Base-by-base conservation (phyloP, 1,140 invertebrate species). In the Drusus annulatus region DNA sequence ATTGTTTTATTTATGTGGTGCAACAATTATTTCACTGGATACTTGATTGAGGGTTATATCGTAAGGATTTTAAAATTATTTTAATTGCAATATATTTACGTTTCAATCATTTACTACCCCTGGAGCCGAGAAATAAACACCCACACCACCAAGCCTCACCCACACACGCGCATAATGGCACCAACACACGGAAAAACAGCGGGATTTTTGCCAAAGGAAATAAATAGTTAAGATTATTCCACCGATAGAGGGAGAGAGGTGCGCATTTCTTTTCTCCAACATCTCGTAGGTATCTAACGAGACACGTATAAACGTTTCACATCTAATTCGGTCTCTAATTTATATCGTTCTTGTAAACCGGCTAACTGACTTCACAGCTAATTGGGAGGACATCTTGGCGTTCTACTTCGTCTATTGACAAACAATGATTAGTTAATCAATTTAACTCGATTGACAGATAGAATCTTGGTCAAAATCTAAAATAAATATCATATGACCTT, bases 181-280 rank as follows among this genome's bases (percentile, higher is more conserved):
- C 69, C 23, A 74, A 74, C n/a, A 74, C 69, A 54, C 0, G 16
- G 5, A 23, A 23, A 54, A 52, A n/a, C 7, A 0, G 50, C 25
- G 69, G 69, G 69, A 74, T 54, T 54, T 74, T 74, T 56, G 69
- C 69, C 69, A 74, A 50, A 17, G 15, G 65, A 69, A 69, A 69
- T 69, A 69, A 69, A 36, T 69, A 69, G 65, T 69, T 45, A 45
- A 69, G 65, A 69, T 69, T 69, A 19, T 69, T 36, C 65, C 65
- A 19, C 36, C 5, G 65, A 69, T 69, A 19, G 31, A 19, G n/a
- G n/a, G 23, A 28, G 23, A 28, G 13, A 63, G 19, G 13, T 45
- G 36, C 36, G 36, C 36, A 45, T 21, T 21, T 21, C 23, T 50
- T 69, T 69, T 50, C 65, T 50, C 17, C 50, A 69, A 69, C 36